Conservation (phyloP, 64 coral and sea anemone species). For the Porites australiensis region DNA sequence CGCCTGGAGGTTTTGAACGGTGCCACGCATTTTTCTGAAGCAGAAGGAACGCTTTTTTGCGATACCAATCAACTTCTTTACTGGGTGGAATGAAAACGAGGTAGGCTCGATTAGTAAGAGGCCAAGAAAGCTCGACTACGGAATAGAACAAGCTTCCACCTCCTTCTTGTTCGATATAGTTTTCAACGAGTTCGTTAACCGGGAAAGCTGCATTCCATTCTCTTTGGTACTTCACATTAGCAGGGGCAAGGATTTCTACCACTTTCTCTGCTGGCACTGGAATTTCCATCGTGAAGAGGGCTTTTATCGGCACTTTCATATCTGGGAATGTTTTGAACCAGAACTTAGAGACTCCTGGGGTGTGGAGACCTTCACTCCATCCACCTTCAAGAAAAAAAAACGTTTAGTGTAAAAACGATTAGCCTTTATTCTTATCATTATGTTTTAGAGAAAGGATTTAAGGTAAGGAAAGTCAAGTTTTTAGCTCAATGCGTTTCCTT, state of each 20-base stretch:
- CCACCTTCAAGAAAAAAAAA: not conserved
- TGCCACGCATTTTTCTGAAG: constrained; percentile 11
- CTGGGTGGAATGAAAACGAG: not conserved
- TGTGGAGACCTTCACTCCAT: not conserved
- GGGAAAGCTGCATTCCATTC: constrained; percentile 26
- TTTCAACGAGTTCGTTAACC: constrained; percentile 24
- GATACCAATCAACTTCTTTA: not conserved
- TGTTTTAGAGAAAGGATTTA: no score
- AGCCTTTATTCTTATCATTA: no score
- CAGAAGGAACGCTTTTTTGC: not conserved
- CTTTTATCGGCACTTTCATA: constrained; percentile 6
- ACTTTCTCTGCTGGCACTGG: constrained; percentile 32
- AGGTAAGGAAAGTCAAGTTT: no score
- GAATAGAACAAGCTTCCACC: not conserved
- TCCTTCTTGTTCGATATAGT: not conserved
- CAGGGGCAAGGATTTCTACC: not conserved
- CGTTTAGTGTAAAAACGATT: no score
- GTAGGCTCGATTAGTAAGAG: constrained; percentile 2
- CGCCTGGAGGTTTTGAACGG: not conserved
- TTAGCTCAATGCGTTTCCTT: no score
- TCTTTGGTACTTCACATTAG: not conserved
- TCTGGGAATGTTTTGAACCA: constrained; percentile 35
- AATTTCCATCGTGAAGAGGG: not conserved
- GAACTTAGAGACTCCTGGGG: not conserved
- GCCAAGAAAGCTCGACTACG: not conserved